Evolutionary conservation across 1,140 invertebrate genomes (phyloP).

Genomic region (Listronotus bonariensis): DNA sequence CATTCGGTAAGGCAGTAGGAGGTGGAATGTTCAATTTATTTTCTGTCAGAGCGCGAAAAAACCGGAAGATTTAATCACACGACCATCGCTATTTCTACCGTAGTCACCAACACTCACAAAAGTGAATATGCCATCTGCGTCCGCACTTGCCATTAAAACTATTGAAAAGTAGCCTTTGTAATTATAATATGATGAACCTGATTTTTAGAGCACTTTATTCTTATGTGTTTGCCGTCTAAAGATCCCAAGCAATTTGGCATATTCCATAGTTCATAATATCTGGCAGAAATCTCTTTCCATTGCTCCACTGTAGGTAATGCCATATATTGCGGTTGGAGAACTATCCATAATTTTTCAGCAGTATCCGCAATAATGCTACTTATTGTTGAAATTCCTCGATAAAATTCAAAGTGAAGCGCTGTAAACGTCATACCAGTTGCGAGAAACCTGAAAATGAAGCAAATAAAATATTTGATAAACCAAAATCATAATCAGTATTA

Average conservation of each 20-base stretch:
- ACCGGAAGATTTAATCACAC: constrained; percentile 15
- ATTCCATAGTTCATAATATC: too few species aligned
- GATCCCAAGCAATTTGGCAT: too few species aligned
- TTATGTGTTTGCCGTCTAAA: too few species aligned
- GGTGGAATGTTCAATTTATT: constrained; percentile 26
- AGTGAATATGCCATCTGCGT: constrained; percentile 16
- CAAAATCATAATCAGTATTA: background rate
- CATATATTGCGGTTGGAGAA: constrained; percentile 33
- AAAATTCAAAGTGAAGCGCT: constrained; percentile 25
- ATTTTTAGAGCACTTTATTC: too few species aligned
- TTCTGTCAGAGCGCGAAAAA: constrained; percentile 20
- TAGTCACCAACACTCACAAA: constrained; percentile 17
- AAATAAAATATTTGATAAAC: constrained; percentile 8
- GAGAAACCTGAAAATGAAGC: constrained; percentile 28
- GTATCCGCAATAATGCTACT: constrained; percentile 30
- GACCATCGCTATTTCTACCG: constrained; percentile 13
- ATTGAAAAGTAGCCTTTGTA: too few species aligned
- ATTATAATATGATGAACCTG: too few species aligned
- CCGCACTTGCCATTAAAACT: constrained; percentile 9
- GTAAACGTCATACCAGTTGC: constrained; percentile 27
- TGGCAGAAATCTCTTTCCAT: constrained; percentile 5
- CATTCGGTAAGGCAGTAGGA: constrained; percentile 10
- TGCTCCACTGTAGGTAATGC: constrained; percentile 25
- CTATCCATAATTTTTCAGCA: constrained; percentile 19
- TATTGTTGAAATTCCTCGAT: constrained; percentile 33